Conservation (phyloP, 2,888 invertebrate species). For the Xanthia togata region DNA sequence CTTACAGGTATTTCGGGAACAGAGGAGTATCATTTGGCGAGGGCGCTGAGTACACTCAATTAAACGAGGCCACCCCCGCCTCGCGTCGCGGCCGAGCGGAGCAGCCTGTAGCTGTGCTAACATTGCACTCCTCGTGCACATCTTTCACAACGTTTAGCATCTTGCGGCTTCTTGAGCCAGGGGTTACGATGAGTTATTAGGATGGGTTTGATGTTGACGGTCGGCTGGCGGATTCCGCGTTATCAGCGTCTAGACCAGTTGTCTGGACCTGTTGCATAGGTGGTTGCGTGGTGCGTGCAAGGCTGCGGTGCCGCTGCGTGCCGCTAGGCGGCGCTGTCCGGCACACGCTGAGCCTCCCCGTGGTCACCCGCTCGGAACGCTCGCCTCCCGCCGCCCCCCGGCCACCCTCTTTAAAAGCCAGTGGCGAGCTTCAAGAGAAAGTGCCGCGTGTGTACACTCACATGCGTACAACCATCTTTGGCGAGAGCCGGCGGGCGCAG, state of each 20-base stretch:
- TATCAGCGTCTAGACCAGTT: constrained; percentile 63
- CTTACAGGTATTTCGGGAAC: constrained; percentile 89
- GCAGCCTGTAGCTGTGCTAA: constrained; percentile 41
- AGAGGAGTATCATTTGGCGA: constrained; percentile 88
- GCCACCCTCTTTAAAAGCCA: constrained; percentile 91
- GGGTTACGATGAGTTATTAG: constrained; percentile 7
- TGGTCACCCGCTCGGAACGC: constrained; percentile 91
- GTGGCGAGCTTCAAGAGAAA: constrained; percentile 91
- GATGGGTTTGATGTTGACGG: constrained; percentile 23
- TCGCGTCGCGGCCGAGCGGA: constrained; percentile 50
- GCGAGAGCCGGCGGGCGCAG: constrained; percentile 81
- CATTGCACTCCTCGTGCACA: constrained; percentile 50
- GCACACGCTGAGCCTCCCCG: constrained; percentile 84
- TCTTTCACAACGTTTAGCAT: constrained; percentile 6
- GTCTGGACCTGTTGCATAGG: constrained; percentile 65
- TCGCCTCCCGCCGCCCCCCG: constrained; percentile 76
- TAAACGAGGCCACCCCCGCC: constrained; percentile 80
- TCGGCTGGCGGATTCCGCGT: constrained; percentile 30
- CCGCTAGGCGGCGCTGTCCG: constrained; percentile 77
- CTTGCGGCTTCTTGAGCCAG: constrained; percentile 4
- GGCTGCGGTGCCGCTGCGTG: constrained; percentile 53
- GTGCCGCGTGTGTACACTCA: constrained; percentile 90
- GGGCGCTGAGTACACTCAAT: constrained; percentile 90
- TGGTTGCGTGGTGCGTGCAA: constrained; percentile 58
- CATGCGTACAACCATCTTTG: constrained; percentile 89